Base-by-base conservation (phyloP, 1,140 invertebrate genomes). In the Marisa cornuarietis region DNA sequence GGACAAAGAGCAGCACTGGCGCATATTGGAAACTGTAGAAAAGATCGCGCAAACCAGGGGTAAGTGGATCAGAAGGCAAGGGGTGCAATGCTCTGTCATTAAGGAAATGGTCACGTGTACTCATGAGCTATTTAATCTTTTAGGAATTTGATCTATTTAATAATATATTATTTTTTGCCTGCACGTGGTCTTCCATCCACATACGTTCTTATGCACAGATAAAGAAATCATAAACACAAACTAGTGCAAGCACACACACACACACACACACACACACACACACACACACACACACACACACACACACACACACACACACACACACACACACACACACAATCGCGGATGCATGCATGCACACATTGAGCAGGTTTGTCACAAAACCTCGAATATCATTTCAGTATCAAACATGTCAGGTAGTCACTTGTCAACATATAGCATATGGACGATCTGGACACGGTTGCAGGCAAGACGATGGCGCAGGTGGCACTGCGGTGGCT, bases 401-500 rank as follows among this genome's bases (percentile, higher is more conserved):
- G 31, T 42, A 2, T 42, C 3, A 6, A 42, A 6, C 6, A 1
- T 42, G 31, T n/a, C n/a, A 42, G 31, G 6, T 42, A 42, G 69
- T 8, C 13, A 2, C 11, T 42, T 9, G 18, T 71, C 20, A 0
- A 31, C 7, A 8, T 31, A 18, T 26, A 4, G n/a, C 58, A 31
- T 20, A 76, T 14, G 9, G 9, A n/a, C 26, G 8, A 26, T 14
- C 6, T 74, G 77, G 58, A 24, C 68, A 42, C n/a, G 52, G 22
- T 79, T 72, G 22, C 68, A 62, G 81, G 71, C 0, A 82, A 82
- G 58, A 61, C 49, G 20, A 42, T 80, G 24, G 80, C 82, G 20
- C 83, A 87, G 81, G 83, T 87, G 16, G 73, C 84, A 1, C 49
- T 86, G 18, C 76, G 85, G 11, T 86, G 85, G 85, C 69, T 81